Evolutionary conservation across 2,113 vertebrate genomes (phyloP), one percentile per base, ranked within the genome.

Genomic region (Aegotheles bennettii): DNA sequence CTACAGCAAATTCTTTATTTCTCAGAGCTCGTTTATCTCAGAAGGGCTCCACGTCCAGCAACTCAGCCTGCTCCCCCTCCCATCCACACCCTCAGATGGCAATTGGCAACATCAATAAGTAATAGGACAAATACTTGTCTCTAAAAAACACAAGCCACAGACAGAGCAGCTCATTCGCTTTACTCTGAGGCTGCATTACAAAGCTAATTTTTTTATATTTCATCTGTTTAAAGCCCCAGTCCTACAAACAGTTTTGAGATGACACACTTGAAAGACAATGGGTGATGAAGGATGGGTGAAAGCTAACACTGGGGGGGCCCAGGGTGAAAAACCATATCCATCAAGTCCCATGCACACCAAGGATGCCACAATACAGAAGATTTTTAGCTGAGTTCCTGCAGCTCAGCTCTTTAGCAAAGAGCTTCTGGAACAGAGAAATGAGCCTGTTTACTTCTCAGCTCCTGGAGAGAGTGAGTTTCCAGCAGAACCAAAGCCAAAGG

Each of bases 51-150:
- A 24, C 19, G 7, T 70, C 56, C 79, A 87, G 48, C 50, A 79
- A 33, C 10, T 43, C 48, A 79, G 29, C 25, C 29, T 56, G 36
- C 61, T 89, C 18, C 48, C 53, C 31, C 33, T 78, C 43, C 56
- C 4, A 0, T 79, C 47, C 79, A 54, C 53, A 45, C 24, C 60
- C 76, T 94, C 64, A 28, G 69, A 84, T 79, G 43, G 83, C 83
- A 94, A 92, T 96, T 94, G 94, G 23, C 56, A 88, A 38, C 68
- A 90, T 86, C 84, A 92, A 84, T 95, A 95, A 94, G 76, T 95
- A 80, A 93, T 36, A 93, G 73, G 67, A 94, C 56, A 97, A 93
- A 95, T 64, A 93, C 68, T 92, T 84, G 40, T 15, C 60, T 84
- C 76, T 70, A 36, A 67, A 88, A 77, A 67, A 68, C n/a, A 40